Evolutionary conservation across 2,797 vertebrate species (phyloP), one percentile per base, ranked within the genome.

Genomic region (Anguilla anguilla): DNA sequence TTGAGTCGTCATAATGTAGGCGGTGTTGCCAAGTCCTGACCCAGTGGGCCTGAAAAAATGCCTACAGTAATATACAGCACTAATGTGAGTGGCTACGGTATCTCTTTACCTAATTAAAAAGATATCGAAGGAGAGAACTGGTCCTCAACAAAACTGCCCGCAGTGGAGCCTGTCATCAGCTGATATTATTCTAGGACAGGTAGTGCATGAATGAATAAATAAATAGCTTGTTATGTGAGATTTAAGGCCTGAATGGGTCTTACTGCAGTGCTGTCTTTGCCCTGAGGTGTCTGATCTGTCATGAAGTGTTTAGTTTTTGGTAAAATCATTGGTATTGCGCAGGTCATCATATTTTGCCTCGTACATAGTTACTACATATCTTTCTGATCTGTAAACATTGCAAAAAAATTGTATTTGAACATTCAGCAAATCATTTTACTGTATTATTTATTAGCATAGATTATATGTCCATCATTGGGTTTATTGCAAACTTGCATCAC

Each of bases 1-100:
- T 92, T 94, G 91, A 91, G 86, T 85, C 91, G 90, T 87, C 64
- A 88, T 88, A 91, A 93, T 4, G 83, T 91, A 77, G 74, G 77
- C 72, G 49, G 25, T 51, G 53, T 83, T 85, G 90, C 86, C 77
- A 15, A 59, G 2, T 85, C 55, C 31, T 83, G 79, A 90, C 43
- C 53, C 55, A 74, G 46, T 88, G 77, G 77, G 39, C 72, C 49
- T 53, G 83, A 86, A 81, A 88, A 43, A 57, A 10, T 15, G 55
- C 55, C 55, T 57, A 84, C 64, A 55, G 90, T 89, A 85, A 90
- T 88, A 85, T 74, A 89, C 86, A 87, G 17, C 19, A 84, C 86
- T 87, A 85, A 82, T 86, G 77, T 77, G 49, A 17, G 49, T 53
- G 84, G 85, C 89, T 88, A 88, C 39, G 83, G 86, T 91, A 86